These are phyloP conservation scores for Hydractinia echinata DNA, from an alignment of 30 jellyfish, hydroid and myxozoan species.

Conservation along the genomic window DNA sequence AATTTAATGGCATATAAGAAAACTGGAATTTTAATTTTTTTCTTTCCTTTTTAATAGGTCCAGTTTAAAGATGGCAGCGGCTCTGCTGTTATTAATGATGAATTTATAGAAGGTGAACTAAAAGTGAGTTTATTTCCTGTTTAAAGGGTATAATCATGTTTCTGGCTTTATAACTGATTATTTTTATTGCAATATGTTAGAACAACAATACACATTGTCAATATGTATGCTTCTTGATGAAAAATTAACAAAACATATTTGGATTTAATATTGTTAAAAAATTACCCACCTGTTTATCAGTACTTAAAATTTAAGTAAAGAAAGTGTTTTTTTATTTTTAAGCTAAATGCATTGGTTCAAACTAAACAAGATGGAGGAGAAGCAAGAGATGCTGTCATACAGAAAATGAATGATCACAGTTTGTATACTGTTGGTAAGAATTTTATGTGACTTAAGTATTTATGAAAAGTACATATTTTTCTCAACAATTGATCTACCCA, in stretches of 20 bases:
- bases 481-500: too few relatives aligned
- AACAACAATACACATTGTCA: too few relatives aligned
- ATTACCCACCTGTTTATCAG: too few relatives aligned
- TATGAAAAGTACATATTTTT: too few relatives aligned
- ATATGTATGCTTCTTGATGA: too few relatives aligned
- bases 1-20: not conserved
- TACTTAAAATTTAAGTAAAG: too few relatives aligned
- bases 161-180: too few relatives aligned
- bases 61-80: constrained; percentile 48
- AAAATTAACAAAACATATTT: too few relatives aligned
- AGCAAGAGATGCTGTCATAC: constrained; percentile 62
- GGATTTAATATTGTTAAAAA: too few relatives aligned
- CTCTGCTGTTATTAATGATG: constrained; percentile 67
- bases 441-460: not conserved
- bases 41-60: constrained; percentile 34
- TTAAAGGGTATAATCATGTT: not conserved
- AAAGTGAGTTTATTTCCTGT: constrained; percentile 42
- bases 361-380: constrained; percentile 70
- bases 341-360: constrained; percentile 77
- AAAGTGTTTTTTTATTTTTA: not conserved
- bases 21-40: not conserved
- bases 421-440: constrained; percentile 93
- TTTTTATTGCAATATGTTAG: too few relatives aligned
- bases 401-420: constrained; percentile 87
- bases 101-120: constrained; percentile 76